Evolutionary conservation across 2,888 invertebrate species (phyloP), one percentile per base, ranked within the genome.

Genomic region (Plagodis dolabraria): DNA sequence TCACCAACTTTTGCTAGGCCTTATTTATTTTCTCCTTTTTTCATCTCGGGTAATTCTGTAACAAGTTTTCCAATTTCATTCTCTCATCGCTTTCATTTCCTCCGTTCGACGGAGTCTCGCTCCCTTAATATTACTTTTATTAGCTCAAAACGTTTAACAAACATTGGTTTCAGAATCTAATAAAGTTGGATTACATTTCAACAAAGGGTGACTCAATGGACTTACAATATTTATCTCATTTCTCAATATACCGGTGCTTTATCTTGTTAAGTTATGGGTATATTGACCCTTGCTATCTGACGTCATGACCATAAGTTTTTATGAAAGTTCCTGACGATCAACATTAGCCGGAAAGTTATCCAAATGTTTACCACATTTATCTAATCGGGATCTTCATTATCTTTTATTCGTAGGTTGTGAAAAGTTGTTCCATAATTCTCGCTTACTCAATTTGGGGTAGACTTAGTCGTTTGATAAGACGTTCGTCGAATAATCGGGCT

Each of bases 1-100:
- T 68, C 71, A 70, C 77, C 77, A 88, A 89, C 86, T 89, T 86
- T 83, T 75, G 77, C 80, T 79, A 82, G 75, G 77, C 80, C 77
- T 82, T 87, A 83, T 87, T 88, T 87, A 87, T 88, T 90, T 88
- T 85, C 74, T 77, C 76, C 71, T 77, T 87, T 88, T 61, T 88
- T 87, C 87, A 84, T 87, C 84, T 81, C 80, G 72, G 82, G 85
- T 87, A 88, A 90, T 90, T 89, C 83, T 82, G 85, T 89, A 89
- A 89, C 91, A 92, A 92, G 91, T 92, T 92, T 92, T 91, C 90
- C 92, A 92, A 92, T 92, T 92, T 92, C 88, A 87, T 89, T 90
- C 87, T 89, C 86, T 89, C 84, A 81, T 86, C 83, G 87, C 85
- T 88, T 88, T 89, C 92, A 92, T 92, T 92, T 92, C 90, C 91